phyloP scores from a whole-genome alignment of 1,140 invertebrate genomes.

The Pararge aegeria region DNA sequence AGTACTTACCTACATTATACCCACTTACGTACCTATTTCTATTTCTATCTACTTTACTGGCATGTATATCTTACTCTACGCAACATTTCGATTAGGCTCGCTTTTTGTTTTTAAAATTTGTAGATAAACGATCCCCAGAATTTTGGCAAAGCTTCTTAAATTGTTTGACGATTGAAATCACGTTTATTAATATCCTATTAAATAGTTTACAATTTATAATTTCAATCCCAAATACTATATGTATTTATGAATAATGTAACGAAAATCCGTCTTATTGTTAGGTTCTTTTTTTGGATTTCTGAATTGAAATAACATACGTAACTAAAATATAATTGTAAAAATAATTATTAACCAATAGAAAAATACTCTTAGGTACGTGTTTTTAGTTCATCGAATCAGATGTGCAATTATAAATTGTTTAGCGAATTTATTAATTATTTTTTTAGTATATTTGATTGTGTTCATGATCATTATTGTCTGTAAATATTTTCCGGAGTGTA shows the following conservation, averaged over 20 bases:
- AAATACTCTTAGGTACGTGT: conserved; percentile 60
- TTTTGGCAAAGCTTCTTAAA: conserved; percentile 68
- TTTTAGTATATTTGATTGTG: conserved; percentile 55
- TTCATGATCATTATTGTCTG: conserved; percentile 56
- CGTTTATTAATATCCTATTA: conserved; percentile 31
- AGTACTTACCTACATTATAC: conserved; percentile 73
- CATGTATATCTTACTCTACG: conserved; percentile 68
- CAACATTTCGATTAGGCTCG: conserved; percentile 61
- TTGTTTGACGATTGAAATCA: conserved; percentile 28
- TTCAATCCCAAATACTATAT: conserved; percentile 22
- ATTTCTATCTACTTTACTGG: conserved; percentile 72
- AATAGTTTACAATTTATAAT: conserved; percentile 27
- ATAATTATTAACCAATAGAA: conserved; percentile 65
- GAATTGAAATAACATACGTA: conserved; percentile 70
- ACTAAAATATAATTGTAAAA: conserved; percentile 69
- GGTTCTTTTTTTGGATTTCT: conserved; percentile 66
- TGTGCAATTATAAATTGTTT: conserved; percentile 68
- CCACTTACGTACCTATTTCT: conserved; percentile 69
- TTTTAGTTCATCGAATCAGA: conserved; percentile 60
- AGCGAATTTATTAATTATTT: conserved; percentile 74
- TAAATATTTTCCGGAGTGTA: conserved; percentile 72
- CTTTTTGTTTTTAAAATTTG: conserved; percentile 47
- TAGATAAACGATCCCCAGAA: conserved; percentile 34
- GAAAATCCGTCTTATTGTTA: conserved; percentile 69
- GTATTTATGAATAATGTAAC: conserved; percentile 45